Evolutionary conservation across 2,888 invertebrate species (phyloP).

Genomic region (Silvanus unidentatus): DNA sequence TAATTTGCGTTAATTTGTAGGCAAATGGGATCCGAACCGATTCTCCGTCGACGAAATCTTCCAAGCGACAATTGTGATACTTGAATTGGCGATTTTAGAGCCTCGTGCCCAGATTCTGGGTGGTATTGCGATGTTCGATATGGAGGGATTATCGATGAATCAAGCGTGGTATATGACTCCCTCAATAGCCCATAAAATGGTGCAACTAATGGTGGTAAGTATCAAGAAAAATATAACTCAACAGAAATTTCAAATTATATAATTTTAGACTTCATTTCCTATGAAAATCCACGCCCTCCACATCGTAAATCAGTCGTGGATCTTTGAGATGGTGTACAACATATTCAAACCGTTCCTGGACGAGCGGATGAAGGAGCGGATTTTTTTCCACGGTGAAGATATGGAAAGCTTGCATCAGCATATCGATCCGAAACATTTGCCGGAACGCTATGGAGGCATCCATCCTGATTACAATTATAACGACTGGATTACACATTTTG

Average conservation of each 20-base stretch:
- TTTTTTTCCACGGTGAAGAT: conserved; percentile 66
- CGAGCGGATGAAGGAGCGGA: conserved; percentile 57
- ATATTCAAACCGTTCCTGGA: conserved; percentile 73
- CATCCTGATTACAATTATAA: conserved; percentile 68
- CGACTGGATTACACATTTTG: conserved; percentile 65
- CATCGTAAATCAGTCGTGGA: conserved; percentile 74
- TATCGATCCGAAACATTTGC: conserved; percentile 63
- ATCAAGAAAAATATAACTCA: conserved; percentile 17
- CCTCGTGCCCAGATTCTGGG: conserved; percentile 70
- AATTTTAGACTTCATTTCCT: conserved; percentile 63
- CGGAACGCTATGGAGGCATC: conserved; percentile 56
- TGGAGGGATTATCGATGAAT: conserved; percentile 62
- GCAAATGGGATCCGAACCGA: conserved; percentile 68
- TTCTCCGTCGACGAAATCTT: conserved; percentile 64
- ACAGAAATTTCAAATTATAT: too few species aligned
- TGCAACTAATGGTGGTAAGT: conserved; percentile 66
- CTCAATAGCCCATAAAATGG: conserved; percentile 59
- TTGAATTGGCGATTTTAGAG: conserved; percentile 71
- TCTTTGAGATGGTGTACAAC: conserved; percentile 71
- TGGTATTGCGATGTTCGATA: conserved; percentile 70
- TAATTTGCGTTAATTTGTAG: conserved; percentile 39
- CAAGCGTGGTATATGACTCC: conserved; percentile 73
- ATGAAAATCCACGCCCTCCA: conserved; percentile 69
- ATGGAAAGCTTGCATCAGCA: conserved; percentile 68
- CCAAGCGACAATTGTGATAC: conserved; percentile 61